Evolutionary conservation across 1,140 invertebrate genomes (phyloP).

Genomic region (Penaeus japonicus): DNA sequence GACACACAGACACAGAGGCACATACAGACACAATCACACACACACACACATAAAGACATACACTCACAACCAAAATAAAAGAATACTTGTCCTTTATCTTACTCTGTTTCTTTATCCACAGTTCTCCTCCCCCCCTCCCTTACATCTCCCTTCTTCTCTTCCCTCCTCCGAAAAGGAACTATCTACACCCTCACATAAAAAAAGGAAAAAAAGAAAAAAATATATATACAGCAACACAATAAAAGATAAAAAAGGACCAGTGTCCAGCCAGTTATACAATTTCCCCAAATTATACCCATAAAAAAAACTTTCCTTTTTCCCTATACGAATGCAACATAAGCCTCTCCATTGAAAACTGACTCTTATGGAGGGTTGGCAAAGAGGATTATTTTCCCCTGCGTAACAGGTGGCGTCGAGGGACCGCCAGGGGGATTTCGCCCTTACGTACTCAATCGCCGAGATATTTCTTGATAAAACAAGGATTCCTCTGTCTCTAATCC

Average conservation of each 20-base stretch:
- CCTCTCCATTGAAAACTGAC: constrained; percentile 20
- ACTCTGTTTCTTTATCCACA: neutral
- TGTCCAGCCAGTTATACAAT: constrained; percentile 53
- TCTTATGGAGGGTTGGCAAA: neutral
- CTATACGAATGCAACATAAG: constrained; percentile 27
- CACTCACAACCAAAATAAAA: too few species aligned
- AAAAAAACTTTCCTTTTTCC: constrained; percentile 7
- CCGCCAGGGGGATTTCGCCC: neutral
- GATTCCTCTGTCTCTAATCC: constrained; percentile 22
- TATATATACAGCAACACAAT: neutral
- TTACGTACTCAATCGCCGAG: neutral
- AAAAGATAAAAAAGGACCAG: constrained; percentile 36
- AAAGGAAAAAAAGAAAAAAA: constrained; percentile 6
- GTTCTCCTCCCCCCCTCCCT: neutral
- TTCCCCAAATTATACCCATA: constrained; percentile 47
- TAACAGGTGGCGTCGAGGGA: neutral
- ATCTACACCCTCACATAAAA: neutral
- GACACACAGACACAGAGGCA: too few species aligned
- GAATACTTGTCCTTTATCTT: neutral
- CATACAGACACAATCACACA: too few species aligned
- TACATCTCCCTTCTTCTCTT: neutral
- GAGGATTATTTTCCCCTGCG: neutral
- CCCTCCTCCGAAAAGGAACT: neutral
- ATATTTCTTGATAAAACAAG: constrained; percentile 36
- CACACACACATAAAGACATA: too few species aligned